Evolutionary conservation across 2,797 vertebrate species (phyloP).

Genomic region (Merluccius polli): DNA sequence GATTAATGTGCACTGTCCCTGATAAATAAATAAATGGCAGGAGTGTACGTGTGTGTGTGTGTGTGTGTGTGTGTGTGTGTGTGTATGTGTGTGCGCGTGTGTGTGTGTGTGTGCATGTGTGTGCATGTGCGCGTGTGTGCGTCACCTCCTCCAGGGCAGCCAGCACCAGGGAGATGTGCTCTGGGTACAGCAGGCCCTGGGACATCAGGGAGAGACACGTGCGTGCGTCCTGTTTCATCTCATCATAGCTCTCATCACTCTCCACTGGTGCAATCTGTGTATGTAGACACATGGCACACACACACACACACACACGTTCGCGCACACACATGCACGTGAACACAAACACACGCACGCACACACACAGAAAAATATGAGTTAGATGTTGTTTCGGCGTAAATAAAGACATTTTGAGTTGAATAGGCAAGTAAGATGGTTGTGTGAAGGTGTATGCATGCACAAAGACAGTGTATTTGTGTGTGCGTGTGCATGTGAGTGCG

Average conservation of each 20-base stretch:
- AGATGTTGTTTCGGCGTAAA: constrained; percentile 66
- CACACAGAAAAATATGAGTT: neutral
- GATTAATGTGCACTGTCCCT: no score
- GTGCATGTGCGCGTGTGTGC: constrained; percentile 15
- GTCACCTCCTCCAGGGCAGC: constrained; percentile 87
- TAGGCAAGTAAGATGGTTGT: constrained; percentile 72
- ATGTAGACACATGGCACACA: neutral
- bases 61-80: neutral
- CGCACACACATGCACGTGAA: neutral
- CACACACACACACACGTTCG: neutral
- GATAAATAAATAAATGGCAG: no score
- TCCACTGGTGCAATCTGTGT: constrained; percentile 93
- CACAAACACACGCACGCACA: neutral
- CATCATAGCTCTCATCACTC: constrained; percentile 96
- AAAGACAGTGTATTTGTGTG: constrained; percentile 36
- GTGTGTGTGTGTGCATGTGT: constrained; percentile 9
- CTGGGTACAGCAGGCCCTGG: constrained; percentile 93
- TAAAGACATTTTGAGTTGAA: constrained; percentile 76
- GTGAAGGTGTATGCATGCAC: constrained; percentile 35
- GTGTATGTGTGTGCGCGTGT: neutral
- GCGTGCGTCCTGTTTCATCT: constrained; percentile 97
- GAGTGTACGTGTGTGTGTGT: constrained; percentile 23
- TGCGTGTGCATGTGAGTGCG: neutral
- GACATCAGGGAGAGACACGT: constrained; percentile 96
- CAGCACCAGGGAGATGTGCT: constrained; percentile 94